These are phyloP conservation scores for Gisinianus flammeolus DNA, from an alignment of 2,888 invertebrate species.

Conservation along the genomic window DNA sequence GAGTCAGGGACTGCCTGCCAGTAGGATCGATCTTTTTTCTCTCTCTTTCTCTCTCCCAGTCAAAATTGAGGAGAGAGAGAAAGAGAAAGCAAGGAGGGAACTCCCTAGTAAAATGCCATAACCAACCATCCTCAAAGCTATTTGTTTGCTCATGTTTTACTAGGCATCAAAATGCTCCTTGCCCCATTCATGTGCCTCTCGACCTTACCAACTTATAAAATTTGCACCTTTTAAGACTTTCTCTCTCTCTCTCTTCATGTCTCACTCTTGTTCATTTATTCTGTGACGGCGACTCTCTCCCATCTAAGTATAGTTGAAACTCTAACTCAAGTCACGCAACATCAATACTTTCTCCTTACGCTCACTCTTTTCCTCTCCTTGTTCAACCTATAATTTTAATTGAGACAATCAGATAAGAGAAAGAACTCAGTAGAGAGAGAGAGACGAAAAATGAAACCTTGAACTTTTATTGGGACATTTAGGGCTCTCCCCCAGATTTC, in stretches of 20 bases:
- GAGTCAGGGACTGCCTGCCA: too few species aligned
- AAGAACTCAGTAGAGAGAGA: too few species aligned
- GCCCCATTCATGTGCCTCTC: constrained; percentile 18
- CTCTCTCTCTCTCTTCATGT: not conserved
- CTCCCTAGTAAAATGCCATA: constrained; percentile 26
- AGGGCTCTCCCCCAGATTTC: too few species aligned
- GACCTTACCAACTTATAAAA: not conserved
- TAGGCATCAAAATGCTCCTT: constrained; percentile 12
- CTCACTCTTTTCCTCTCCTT: not conserved
- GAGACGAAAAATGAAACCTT: too few species aligned
- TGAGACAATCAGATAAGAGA: too few species aligned
- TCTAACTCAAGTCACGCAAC: not conserved
- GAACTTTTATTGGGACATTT: too few species aligned
- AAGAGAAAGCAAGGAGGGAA: constrained; percentile 25
- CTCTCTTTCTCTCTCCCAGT: constrained; percentile 4
- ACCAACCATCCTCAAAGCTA: constrained; percentile 36
- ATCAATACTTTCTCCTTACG: not conserved
- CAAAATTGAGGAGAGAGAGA: constrained; percentile 34
- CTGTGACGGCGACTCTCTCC: not conserved
- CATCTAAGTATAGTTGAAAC: not conserved
- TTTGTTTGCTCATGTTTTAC: constrained; percentile 33
- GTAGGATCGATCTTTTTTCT: constrained; percentile 8
- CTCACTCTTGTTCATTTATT: not conserved
- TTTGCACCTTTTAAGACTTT: constrained; percentile 13
- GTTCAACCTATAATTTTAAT: not conserved